Evolutionary conservation across 1,140 invertebrate genomes (phyloP).

Genomic region (Pissodes strobi): DNA sequence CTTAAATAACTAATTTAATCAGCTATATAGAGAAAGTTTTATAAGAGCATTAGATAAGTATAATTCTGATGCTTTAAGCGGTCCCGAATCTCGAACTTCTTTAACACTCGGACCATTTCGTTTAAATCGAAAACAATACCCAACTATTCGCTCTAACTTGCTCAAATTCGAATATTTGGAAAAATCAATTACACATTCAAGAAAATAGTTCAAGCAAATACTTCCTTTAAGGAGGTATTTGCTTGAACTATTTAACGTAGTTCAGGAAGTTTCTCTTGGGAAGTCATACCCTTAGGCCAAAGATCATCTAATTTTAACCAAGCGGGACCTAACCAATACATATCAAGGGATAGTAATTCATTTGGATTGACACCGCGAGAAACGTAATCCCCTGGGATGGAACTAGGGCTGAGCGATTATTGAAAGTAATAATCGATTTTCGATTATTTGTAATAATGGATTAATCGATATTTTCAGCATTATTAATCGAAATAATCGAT

Average conservation of each 20-base stretch:
- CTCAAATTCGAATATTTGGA: no score
- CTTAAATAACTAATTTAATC: neutral
- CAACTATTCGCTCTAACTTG: neutral
- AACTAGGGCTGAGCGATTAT: no score
- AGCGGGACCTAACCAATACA: conserved; percentile 14
- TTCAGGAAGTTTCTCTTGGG: no score
- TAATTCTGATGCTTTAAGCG: neutral
- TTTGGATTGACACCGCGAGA: conserved; percentile 4
- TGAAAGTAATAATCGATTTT: no score
- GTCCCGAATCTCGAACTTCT: neutral
- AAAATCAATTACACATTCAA: neutral
- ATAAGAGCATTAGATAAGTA: no score
- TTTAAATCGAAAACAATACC: neutral
- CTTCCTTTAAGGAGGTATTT: neutral
- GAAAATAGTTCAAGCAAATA: no score
- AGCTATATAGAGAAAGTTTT: no score
- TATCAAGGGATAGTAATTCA: neutral
- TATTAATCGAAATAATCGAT: no score
- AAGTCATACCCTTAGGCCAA: neutral
- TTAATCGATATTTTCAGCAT: no score
- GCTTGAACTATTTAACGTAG: neutral
- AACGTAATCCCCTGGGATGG: no score
- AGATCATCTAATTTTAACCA: conserved; percentile 1
- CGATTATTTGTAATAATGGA: no score
- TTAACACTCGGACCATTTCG: neutral